Base-by-base conservation (phyloP, 1,140 invertebrate genomes). In the Ctenoplectra terminalis region DNA sequence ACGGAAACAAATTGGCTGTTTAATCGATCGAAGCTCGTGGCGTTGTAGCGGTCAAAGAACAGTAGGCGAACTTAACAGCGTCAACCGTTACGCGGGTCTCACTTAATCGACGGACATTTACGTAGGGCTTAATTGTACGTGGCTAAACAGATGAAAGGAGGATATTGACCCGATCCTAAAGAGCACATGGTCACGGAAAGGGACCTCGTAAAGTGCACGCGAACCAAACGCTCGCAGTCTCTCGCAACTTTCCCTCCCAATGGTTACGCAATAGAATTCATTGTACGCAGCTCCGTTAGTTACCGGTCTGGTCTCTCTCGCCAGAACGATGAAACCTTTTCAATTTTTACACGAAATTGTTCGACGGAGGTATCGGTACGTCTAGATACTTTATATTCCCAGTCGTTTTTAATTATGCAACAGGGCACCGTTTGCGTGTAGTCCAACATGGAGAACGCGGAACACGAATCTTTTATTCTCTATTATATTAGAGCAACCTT, bases 131-230 rank as follows among this genome's bases (percentile, higher is more conserved):
- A 85, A 87, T 87, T 81, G 75, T 80, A 81, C 52, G 61, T 64
- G 66, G 81, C 72, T 82, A 79, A 83, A 76, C 56, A 77, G 84
- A 87, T 81, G 86, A 87, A 81, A 87, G 86, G 73, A 84, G 84
- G 85, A 87, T 87, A 87, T 87, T 87, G 86, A 87, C 85, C 85
- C 82, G 82, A 63, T 56, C 64, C 73, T 79, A 82, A 87, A 87
- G 85, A 87, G 86, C 82, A 87, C 85, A 87, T 87, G 86, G 86
- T 84, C 86, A 84, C 86, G 85, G 82, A 87, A 87, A 87, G 86
- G 78, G 81, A 87, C 72, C 84, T 83, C 84, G 76, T 77, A 87
- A 80, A 87, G 84, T 81, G 50, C 86, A 86, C 81, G 86, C 86
- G 84, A 87, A 78, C 84, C 81, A 31, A 83, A 86, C 72, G 81